Evolutionary conservation across 2,113 vertebrate species (phyloP).

Genomic region (Bambusicola thoracicus): DNA sequence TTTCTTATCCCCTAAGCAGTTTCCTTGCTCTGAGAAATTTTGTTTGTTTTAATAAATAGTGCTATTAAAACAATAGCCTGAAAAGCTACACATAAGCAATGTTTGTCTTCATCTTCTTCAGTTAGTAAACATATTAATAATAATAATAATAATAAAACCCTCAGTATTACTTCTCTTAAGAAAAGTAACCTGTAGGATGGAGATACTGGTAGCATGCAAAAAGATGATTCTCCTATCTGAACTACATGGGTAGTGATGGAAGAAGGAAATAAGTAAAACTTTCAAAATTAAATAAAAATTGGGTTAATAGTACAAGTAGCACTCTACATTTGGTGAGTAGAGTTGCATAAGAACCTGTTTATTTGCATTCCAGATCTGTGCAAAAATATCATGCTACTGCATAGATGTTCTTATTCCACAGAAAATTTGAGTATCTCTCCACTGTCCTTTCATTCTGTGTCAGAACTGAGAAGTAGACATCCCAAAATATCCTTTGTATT

Average conservation of each 20-base stretch:
- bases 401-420: background rate
- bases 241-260: background rate
- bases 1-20: background rate
- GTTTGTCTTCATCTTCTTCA: background rate
- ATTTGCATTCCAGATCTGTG: background rate
- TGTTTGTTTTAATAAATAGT: background rate
- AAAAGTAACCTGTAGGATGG: background rate
- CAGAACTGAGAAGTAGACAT: background rate
- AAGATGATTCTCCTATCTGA: background rate
- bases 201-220: background rate
- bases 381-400: background rate
- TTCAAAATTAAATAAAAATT: background rate
- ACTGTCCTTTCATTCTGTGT: background rate
- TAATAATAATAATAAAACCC: background rate
- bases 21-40: background rate
- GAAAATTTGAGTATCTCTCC: background rate
- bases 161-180: background rate
- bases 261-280: background rate
- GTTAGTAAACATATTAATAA: background rate
- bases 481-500: background rate
- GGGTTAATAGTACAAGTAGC: rapidly evolving
- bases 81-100: background rate
- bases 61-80: background rate
- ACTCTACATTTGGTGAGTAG: background rate
- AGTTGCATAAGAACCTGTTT: background rate